These are phyloP conservation scores for Jacana jacana DNA, from an alignment of 2,113 vertebrate genomes.

Conservation along the genomic window DNA sequence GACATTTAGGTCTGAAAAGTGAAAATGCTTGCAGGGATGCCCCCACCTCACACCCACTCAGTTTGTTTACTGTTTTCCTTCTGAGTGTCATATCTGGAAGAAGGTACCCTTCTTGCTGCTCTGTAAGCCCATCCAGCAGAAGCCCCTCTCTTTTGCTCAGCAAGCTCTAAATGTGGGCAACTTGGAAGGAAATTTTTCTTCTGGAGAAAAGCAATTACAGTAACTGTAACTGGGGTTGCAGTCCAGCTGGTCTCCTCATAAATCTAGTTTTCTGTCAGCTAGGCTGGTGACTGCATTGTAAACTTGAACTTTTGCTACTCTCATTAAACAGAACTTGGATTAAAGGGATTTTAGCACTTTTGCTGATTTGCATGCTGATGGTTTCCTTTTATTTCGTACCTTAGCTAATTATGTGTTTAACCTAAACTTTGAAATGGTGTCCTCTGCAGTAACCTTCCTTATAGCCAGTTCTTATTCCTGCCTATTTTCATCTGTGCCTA, in stretches of 20 bases:
- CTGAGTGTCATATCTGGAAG: not conserved
- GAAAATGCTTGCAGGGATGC: not conserved
- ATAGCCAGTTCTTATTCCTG: not conserved
- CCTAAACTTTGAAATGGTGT: not conserved
- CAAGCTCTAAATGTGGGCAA: not conserved
- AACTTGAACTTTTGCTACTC: not conserved
- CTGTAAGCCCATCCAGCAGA: not conserved
- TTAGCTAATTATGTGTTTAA: not conserved
- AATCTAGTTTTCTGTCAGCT: not conserved
- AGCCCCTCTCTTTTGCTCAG: not conserved
- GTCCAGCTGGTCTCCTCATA: not conserved
- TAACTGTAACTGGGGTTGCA: not conserved
- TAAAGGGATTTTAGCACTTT: not conserved
- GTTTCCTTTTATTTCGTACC: not conserved
- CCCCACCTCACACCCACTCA: not conserved
- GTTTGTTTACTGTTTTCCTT: not conserved
- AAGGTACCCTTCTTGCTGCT: not conserved
- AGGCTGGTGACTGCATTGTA: not conserved
- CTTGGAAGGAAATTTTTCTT: not conserved
- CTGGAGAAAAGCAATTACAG: constrained; percentile 1
- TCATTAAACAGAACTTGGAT: not conserved
- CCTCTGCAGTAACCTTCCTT: not conserved
- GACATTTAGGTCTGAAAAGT: not conserved
- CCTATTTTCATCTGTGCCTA: not conserved
- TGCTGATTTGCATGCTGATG: not conserved